Conservation (phyloP, 2,797 vertebrate species). For the Ceryle rudis region DNA sequence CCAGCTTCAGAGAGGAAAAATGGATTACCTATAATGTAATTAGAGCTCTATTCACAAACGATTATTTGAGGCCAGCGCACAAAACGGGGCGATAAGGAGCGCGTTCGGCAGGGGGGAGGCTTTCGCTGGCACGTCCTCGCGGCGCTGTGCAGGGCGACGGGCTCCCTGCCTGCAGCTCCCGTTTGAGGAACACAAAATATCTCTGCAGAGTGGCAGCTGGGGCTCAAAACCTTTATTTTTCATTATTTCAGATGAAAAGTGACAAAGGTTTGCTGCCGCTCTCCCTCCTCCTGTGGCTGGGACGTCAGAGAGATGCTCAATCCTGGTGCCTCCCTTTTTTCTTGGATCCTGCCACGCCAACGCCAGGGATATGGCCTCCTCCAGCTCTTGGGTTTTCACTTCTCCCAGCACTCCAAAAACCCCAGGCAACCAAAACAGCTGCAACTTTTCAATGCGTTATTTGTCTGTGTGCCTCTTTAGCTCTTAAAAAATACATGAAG, state of each 20-base stretch:
- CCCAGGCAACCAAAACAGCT: not conserved
- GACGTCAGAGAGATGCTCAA: fast-evolving
- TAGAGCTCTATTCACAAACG: slow-evolving; percentile 54
- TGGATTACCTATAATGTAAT: slow-evolving; percentile 71
- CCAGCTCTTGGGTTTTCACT: not conserved
- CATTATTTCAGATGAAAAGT: fast-evolving
- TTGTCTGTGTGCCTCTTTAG: slow-evolving; percentile 41
- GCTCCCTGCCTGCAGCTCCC: not conserved
- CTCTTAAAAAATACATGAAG: slow-evolving; percentile 71
- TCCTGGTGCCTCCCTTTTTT: not conserved
- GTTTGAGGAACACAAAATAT: not conserved
- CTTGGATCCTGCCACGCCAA: not conserved
- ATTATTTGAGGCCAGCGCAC: slow-evolving; percentile 25
- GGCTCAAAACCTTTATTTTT: not conserved
- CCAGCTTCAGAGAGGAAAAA: slow-evolving; percentile 72
- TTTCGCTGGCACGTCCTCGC: not conserved
- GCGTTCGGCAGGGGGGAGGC: not conserved
- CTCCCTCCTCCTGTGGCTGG: fast-evolving
- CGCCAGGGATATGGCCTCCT: not conserved
- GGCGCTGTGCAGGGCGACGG: not conserved
- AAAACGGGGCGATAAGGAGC: slow-evolving; percentile 35
- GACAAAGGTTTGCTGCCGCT: not conserved
- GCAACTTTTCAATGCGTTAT: not conserved
- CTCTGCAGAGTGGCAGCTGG: not conserved
- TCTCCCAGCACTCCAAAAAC: slow-evolving; percentile 14